Evolutionary conservation across 2,797 vertebrate species (phyloP).

Genomic region (Pagetopsis macropterus): DNA sequence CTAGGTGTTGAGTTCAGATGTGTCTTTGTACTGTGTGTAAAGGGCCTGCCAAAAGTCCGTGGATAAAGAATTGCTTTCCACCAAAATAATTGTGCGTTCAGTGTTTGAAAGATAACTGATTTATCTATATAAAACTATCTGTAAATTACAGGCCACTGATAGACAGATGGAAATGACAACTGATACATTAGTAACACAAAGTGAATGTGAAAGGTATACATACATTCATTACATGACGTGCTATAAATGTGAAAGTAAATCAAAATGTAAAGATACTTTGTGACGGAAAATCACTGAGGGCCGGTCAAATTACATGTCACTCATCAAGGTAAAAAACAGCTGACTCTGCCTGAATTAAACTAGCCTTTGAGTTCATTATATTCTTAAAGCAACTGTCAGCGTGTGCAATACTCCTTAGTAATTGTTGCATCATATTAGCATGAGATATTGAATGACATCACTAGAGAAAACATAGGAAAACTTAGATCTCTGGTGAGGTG

Average conservation of each 20-base stretch:
- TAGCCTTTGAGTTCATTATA: constrained; percentile 1
- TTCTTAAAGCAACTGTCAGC: constrained; percentile 35
- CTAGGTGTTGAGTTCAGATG: neutral
- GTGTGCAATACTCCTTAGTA: constrained; percentile 20
- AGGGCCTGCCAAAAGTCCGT: neutral
- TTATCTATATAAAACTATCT: too few relatives aligned
- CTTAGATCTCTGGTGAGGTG: neutral
- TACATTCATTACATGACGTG: constrained; percentile 1
- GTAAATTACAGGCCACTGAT: neutral
- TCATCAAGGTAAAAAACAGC: constrained; percentile 27
- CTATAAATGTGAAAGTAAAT: constrained; percentile 55
- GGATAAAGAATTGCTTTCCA: neutral
- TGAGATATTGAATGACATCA: neutral
- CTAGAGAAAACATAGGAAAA: constrained; percentile 2
- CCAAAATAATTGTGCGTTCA: neutral
- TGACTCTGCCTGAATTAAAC: constrained; percentile 26
- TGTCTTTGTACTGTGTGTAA: neutral
- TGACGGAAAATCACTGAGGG: constrained; percentile 54
- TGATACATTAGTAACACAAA: neutral
- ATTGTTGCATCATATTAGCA: constrained; percentile 20
- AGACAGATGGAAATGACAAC: neutral
- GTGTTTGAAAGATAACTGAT: neutral
- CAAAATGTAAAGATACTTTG: constrained; percentile 41
- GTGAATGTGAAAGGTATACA: neutral
- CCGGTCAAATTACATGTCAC: constrained; percentile 31